Evolutionary conservation across 2,888 invertebrate genomes (phyloP).

Genomic region (Pollenia labialis): DNA sequence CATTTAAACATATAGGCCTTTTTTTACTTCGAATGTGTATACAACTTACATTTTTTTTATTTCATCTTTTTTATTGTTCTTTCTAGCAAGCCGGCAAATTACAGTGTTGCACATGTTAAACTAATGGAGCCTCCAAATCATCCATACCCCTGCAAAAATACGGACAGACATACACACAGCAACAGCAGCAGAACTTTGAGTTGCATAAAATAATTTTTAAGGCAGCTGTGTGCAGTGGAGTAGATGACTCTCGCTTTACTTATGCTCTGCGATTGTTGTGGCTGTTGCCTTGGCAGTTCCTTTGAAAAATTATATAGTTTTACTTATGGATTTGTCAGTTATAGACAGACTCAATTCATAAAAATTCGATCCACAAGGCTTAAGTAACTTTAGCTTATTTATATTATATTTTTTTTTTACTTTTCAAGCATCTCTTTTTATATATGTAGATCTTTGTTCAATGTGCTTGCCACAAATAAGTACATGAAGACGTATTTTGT

Average conservation of each 20-base stretch:
- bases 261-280: conserved; percentile 17
- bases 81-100: conserved; percentile 70
- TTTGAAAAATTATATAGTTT: conserved; percentile 63
- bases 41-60: conserved; percentile 6
- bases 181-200: conserved; percentile 35
- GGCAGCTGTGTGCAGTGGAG: conserved; percentile 43
- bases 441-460: not conserved
- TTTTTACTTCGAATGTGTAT: not conserved
- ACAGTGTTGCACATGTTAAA: conserved; percentile 74
- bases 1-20: conserved; percentile 60
- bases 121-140: conserved; percentile 68
- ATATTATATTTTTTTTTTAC: not conserved
- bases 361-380: conserved; percentile 62
- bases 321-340: conserved; percentile 68
- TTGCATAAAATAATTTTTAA: conserved; percentile 53
- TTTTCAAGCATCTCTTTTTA: not conserved
- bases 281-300: conserved; percentile 38
- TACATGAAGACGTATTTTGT: not conserved
- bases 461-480: not conserved
- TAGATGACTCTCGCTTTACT: conserved; percentile 17
- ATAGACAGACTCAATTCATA: conserved; percentile 71
- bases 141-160: not conserved
- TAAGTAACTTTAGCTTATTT: conserved; percentile 51
- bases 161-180: conserved; percentile 2
- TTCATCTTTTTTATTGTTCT: conserved; percentile 33